Evolutionary conservation across 1,140 invertebrate genomes (phyloP).

Genomic region (Pogonognathellus flavescens): DNA sequence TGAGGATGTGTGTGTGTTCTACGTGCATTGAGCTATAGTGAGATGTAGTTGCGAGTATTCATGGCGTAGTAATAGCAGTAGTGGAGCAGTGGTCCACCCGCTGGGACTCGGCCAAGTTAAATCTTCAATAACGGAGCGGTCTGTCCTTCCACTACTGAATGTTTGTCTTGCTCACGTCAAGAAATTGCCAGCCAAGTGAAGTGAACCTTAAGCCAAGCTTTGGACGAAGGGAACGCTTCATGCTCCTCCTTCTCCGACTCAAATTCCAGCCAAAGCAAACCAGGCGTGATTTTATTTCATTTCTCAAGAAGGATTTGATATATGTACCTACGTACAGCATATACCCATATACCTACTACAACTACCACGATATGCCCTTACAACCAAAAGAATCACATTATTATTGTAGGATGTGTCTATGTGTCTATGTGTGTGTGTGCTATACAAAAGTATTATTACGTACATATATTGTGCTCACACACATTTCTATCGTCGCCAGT

Average conservation of each 20-base stretch:
- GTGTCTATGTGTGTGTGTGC: too few species aligned
- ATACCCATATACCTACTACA: background rate
- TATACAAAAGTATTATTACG: too few species aligned
- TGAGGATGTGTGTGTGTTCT: too few species aligned
- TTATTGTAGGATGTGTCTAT: too few species aligned
- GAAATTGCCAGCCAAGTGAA: slow-evolving; percentile 42
- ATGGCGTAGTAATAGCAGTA: background rate
- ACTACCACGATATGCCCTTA: background rate
- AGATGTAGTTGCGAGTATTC: background rate
- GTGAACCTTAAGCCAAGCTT: slow-evolving; percentile 43
- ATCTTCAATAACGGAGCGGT: slow-evolving; percentile 39
- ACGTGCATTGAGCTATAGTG: background rate
- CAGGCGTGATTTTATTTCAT: slow-evolving; percentile 50
- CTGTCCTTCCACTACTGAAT: slow-evolving; percentile 25
- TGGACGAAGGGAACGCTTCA: background rate
- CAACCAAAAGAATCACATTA: slow-evolving; percentile 6
- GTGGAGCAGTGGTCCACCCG: slow-evolving; percentile 16
- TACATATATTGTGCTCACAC: too few species aligned
- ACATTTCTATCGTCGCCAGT: too few species aligned
- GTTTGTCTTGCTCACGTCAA: slow-evolving; percentile 49
- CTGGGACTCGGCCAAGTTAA: slow-evolving; percentile 30
- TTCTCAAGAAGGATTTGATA: slow-evolving; percentile 37
- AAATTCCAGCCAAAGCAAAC: slow-evolving; percentile 31
- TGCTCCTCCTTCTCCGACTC: slow-evolving; percentile 13
- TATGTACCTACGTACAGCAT: background rate